These are phyloP conservation scores for Rutpela maculata DNA, from an alignment of 2,888 invertebrate species.

Conservation along the genomic window DNA sequence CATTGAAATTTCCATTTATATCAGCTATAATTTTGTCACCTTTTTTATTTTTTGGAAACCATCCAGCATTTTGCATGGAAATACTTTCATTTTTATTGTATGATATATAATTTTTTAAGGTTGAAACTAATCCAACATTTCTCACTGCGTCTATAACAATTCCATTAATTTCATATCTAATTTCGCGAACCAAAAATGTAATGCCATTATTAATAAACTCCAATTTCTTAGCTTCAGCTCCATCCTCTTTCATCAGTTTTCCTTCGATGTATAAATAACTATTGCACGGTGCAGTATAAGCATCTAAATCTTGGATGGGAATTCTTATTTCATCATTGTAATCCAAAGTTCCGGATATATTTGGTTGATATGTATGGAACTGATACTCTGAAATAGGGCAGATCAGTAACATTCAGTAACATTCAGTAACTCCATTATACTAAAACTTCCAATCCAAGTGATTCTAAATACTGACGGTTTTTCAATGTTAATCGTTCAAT, in stretches of 20 bases:
- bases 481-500: constrained; percentile 30
- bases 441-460: no score
- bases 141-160: constrained; percentile 21
- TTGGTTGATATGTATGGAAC: constrained; percentile 58
- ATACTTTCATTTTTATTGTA: constrained; percentile 32
- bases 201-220: no score
- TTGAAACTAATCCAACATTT: constrained; percentile 35
- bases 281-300: constrained; percentile 61
- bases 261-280: constrained; percentile 58
- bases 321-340: constrained; percentile 63
- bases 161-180: constrained; percentile 56
- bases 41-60: constrained; percentile 18
- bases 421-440: no score
- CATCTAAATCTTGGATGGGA: constrained; percentile 63
- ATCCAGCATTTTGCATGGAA: constrained; percentile 39
- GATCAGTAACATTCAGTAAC: no score
- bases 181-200: constrained; percentile 40
- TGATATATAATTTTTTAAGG: constrained; percentile 36
- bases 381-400: constrained; percentile 40
- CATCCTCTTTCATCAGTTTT: constrained; percentile 33
- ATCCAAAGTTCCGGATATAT: no score
- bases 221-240: no score
- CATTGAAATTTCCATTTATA: constrained; percentile 40
- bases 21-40: no score
- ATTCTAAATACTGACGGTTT: constrained; percentile 45